Evolutionary conservation across 2,888 invertebrate genomes (phyloP), one percentile per base, ranked within the genome.

Genomic region (Andrena marginata): DNA sequence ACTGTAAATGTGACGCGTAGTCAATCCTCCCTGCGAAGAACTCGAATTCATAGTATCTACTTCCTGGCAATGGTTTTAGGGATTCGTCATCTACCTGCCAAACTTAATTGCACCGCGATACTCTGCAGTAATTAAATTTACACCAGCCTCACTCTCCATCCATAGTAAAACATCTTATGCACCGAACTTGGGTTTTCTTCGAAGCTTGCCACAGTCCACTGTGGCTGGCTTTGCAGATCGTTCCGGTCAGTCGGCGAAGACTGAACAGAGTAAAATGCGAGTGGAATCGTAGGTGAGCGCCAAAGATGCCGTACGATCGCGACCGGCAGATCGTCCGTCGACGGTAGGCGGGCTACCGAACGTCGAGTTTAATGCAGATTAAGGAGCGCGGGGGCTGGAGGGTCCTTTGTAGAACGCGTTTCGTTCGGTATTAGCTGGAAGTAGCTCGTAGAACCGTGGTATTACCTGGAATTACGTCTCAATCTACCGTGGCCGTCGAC

Each of bases 401-500:
- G 92, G 92, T 92, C 93, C 93, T 93, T 93, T 93, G 93, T 93
- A 91, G 92, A 91, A 91, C 91, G 92, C 92, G 91, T 92, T 90
- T 89, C 90, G 93, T 92, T 92, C 93, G 92, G 92, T 93, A 93
- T 93, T 93, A 92, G 92, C 91, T 92, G 90, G 92, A 92, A 93
- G 92, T 92, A 93, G 92, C 92, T 93, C 91, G 92, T 92, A 92
- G 91, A 93, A 91, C 90, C 92, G 89, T 92, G 92, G 93, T 94
- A 94, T 94, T 94, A 94, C 93, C 93, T 94, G 94, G 91, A 92
- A 94, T 94, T 94, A 94, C 94, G 93, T 94, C 94, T 94, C 94
- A 93, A 94, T 94, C 93, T 94, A 94, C 93, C 94, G 91, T 93
- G 93, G 93, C 93, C 93, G 93, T 93, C 93, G 93, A 94, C 94